Conservation (phyloP, 2,797 vertebrate genomes). For the Cossypha niveicapilla region DNA sequence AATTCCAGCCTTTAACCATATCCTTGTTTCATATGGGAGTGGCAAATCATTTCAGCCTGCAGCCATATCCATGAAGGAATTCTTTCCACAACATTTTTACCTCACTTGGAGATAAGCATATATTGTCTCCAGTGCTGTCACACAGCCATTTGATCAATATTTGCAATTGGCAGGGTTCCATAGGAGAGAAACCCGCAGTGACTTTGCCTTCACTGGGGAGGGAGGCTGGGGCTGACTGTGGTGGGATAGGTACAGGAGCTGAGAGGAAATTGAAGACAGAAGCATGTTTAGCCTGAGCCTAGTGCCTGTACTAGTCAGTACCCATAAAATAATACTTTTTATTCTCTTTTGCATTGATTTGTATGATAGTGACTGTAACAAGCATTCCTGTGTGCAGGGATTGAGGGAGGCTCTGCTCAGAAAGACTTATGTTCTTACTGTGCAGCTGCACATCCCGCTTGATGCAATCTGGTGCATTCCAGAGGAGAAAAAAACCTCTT, state of each 20-base stretch:
- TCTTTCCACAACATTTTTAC: slow-evolving; percentile 18
- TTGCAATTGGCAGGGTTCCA: slow-evolving; percentile 33
- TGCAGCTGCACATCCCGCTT: background rate
- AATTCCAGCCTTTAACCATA: background rate
- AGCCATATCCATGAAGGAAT: background rate
- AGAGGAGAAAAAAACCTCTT: background rate
- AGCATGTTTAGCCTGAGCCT: background rate
- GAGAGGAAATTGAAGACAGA: background rate
- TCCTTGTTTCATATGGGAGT: background rate
- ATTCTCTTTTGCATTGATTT: background rate
- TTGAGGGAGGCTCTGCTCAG: background rate
- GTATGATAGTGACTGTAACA: background rate
- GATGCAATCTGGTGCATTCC: slow-evolving; percentile 56
- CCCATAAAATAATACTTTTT: background rate
- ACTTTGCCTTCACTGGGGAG: background rate
- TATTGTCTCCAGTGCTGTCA: slow-evolving; percentile 18
- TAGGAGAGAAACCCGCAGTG: slow-evolving; percentile 6
- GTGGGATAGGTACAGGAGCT: background rate
- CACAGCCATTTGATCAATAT: slow-evolving; percentile 28
- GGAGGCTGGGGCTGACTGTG: background rate
- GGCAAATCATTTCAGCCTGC: background rate
- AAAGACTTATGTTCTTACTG: background rate
- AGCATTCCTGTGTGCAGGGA: background rate
- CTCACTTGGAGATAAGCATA: slow-evolving; percentile 14
- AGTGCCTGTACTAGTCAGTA: background rate